A percentile compares a stretch with the other conserved stretches of the same genome.
phyloP scores from a whole-genome alignment of 1,140 invertebrate species.

The Diuraphis noxia region DNA sequence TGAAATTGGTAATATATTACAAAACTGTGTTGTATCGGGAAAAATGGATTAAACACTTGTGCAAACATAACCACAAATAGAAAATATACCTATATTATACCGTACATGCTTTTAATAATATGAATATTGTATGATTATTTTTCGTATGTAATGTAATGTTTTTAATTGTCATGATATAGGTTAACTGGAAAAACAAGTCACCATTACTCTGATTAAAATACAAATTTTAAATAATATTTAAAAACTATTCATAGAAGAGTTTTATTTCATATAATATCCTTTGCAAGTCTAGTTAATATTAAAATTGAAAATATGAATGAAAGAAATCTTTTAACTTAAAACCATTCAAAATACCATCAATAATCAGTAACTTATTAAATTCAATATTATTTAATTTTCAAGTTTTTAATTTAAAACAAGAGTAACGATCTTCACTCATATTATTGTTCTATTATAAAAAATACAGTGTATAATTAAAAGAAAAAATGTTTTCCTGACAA shows the following conservation, averaged over 20 bases:
- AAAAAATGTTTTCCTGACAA: too few species aligned
- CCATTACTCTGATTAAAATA: background rate
- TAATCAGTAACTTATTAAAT: background rate
- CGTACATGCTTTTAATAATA: background rate
- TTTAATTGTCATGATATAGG: background rate
- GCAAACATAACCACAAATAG: slow-evolving; percentile 33
- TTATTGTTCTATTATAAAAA: background rate
- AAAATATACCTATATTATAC: slow-evolving; percentile 4
- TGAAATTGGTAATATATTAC: slow-evolving; percentile 28
- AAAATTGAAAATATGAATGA: background rate
- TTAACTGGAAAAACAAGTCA: slow-evolving; percentile 30
- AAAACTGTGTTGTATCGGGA: slow-evolving; percentile 32
- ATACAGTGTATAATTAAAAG: background rate
- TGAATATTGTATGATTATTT: slow-evolving; percentile 27
- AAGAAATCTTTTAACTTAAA: background rate
- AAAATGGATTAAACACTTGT: slow-evolving; percentile 43
- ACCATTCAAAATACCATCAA: background rate
- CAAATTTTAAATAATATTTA: background rate
- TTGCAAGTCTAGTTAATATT: background rate
- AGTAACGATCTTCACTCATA: background rate
- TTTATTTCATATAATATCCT: background rate
- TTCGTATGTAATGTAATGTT: background rate
- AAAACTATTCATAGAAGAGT: background rate
- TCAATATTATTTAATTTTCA: background rate
- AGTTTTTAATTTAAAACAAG: background rate